Conservation (phyloP, 2,888 invertebrate species). For the Spodoptera littoralis region DNA sequence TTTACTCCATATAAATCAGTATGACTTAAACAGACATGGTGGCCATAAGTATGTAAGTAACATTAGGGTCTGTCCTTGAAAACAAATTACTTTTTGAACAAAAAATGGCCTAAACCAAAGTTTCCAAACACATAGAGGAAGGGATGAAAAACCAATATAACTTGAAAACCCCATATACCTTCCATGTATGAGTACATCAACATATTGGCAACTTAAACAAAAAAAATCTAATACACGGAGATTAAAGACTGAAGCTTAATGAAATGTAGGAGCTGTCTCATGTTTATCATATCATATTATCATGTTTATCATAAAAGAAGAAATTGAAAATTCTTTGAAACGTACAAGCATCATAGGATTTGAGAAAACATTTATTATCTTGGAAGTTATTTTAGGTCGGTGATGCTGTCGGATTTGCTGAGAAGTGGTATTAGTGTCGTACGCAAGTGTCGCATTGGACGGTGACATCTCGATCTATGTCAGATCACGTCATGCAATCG, state of each 20-base stretch:
- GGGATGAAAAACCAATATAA: constrained; percentile 42
- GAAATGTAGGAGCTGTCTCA: constrained; percentile 16
- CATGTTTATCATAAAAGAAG: constrained; percentile 22
- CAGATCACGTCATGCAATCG: background rate
- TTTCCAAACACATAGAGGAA: constrained; percentile 32
- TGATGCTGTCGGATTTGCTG: constrained; percentile 8
- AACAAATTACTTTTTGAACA: constrained; percentile 37
- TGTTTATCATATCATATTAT: no score
- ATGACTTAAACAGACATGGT: no score
- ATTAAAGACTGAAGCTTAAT: constrained; percentile 31
- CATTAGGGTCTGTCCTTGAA: constrained; percentile 15
- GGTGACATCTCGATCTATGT: background rate
- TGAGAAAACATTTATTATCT: constrained; percentile 22
- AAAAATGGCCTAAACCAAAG: constrained; percentile 28
- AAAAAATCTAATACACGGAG: constrained; percentile 11
- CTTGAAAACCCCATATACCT: constrained; percentile 33
- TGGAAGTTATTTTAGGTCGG: constrained; percentile 28
- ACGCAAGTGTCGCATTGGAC: constrained; percentile 1
- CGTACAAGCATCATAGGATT: background rate
- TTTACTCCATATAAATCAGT: no score
- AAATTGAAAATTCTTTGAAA: constrained; percentile 5
- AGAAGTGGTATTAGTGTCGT: constrained; percentile 22
- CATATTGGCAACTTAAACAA: constrained; percentile 23
- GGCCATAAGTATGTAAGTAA: background rate
- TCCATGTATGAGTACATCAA: constrained; percentile 21